Evolutionary conservation across 1,140 invertebrate species (phyloP).

Genomic region (Charaxes varanes): DNA sequence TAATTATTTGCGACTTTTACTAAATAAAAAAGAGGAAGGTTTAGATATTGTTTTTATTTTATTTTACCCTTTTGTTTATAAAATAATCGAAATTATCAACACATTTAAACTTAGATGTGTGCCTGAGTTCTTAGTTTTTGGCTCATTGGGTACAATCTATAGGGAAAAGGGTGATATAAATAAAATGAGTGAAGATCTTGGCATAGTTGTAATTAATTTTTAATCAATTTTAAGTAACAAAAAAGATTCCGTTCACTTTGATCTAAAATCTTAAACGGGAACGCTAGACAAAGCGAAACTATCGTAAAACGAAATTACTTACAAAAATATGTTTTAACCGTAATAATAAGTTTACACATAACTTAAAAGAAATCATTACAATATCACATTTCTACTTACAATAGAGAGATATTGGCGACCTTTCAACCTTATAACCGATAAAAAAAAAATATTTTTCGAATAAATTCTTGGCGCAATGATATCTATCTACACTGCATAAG

Average conservation of each 20-base stretch:
- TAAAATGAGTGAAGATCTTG: conserved; percentile 60
- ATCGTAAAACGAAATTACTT: conserved; percentile 68
- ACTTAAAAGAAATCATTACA: conserved; percentile 67
- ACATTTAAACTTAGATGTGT: neutral
- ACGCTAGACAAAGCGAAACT: conserved; percentile 66
- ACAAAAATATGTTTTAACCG: conserved; percentile 70
- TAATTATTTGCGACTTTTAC: conserved; percentile 63
- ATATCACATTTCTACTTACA: conserved; percentile 73
- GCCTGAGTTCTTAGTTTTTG: neutral
- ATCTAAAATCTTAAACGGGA: conserved; percentile 62
- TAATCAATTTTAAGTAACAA: conserved; percentile 74
- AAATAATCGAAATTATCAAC: neutral
- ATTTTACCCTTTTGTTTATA: too few relatives aligned
- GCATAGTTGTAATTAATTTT: conserved; percentile 72
- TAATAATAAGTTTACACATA: conserved; percentile 68
- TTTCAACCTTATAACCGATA: conserved; percentile 45
- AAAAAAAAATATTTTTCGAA: conserved; percentile 40
- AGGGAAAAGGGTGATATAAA: conserved; percentile 12
- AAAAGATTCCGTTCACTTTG: conserved; percentile 62
- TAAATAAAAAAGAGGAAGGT: conserved; percentile 47
- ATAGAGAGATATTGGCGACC: conserved; percentile 70
- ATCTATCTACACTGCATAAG: conserved; percentile 48
- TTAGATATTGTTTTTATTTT: conserved; percentile 8
- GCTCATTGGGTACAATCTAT: neutral
- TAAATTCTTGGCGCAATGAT: conserved; percentile 46